Conservation (phyloP, 92 coral and sea anemone genomes). For the Nematostella vectensis region DNA sequence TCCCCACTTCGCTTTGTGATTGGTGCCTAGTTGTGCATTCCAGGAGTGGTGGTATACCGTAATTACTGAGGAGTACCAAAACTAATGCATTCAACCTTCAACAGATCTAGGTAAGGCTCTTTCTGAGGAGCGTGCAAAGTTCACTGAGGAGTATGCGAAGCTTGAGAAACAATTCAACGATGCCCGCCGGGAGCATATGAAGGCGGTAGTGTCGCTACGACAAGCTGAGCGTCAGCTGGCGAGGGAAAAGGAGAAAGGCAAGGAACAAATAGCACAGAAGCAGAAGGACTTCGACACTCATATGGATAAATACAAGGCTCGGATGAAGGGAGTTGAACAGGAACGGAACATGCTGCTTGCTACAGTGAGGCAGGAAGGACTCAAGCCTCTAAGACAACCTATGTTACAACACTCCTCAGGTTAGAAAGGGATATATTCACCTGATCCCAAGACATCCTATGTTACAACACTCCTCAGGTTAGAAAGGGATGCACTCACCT, state of each 20-base stretch:
- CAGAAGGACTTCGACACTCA: slow-evolving; percentile 53
- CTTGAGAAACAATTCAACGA: slow-evolving; percentile 75
- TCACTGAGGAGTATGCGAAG: slow-evolving; percentile 58
- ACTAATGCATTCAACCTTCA: too few relatives aligned
- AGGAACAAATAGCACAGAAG: slow-evolving; percentile 46
- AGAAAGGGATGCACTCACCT: too few relatives aligned
- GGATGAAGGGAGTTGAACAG: slow-evolving; percentile 50
- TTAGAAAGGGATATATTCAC: too few relatives aligned
- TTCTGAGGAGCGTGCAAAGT: slow-evolving; percentile 62
- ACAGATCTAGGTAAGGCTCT: slow-evolving; percentile 49
- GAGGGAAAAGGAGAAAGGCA: slow-evolving; percentile 65
- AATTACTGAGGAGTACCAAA: too few relatives aligned
- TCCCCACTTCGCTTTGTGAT: too few relatives aligned
- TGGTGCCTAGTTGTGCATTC: too few relatives aligned
- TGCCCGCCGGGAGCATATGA: slow-evolving; percentile 77
- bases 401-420: too few relatives aligned
- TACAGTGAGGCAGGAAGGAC: slow-evolving; percentile 78
- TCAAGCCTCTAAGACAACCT: slow-evolving; percentile 42
- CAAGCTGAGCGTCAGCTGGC: slow-evolving; percentile 80
- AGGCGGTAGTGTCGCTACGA: slow-evolving; percentile 77
- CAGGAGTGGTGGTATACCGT: too few relatives aligned
- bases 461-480: too few relatives aligned
- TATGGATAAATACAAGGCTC: slow-evolving; percentile 33
- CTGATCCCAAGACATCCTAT: too few relatives aligned
- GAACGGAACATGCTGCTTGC: slow-evolving; percentile 85